Conservation (phyloP, 1,140 invertebrate genomes). For the Schlechtendalia chinensis region DNA sequence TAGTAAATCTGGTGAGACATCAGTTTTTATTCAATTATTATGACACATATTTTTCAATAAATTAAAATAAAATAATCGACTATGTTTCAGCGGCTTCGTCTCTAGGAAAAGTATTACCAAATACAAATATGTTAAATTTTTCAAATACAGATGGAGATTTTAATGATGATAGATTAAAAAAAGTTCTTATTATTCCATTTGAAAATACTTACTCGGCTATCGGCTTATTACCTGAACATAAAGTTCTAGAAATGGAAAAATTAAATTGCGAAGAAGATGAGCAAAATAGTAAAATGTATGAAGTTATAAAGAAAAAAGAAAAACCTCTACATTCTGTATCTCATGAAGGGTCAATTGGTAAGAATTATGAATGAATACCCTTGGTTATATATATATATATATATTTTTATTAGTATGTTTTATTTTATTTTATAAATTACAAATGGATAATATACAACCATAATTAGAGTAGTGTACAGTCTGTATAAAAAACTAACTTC, state of each 20-base stretch:
- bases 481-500: no score
- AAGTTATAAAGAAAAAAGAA: constrained; percentile 23
- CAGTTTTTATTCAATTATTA: not conserved
- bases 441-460: no score
- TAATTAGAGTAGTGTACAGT: no score
- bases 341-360: constrained; percentile 46
- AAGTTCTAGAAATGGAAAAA: constrained; percentile 41
- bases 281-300: constrained; percentile 32
- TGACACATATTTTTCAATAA: not conserved
- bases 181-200: constrained; percentile 42
- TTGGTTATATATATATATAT: no score
- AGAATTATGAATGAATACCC: not conserved
- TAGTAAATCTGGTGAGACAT: constrained; percentile 32
- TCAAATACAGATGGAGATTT: constrained; percentile 13
- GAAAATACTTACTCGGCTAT: not conserved
- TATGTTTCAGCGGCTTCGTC: constrained; percentile 35
- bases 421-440: no score
- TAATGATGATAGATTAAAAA: constrained; percentile 23
- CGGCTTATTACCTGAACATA: constrained; percentile 35
- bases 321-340: constrained; percentile 47
- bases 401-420: no score
- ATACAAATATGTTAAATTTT: constrained; percentile 41
- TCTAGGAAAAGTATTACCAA: constrained; percentile 39
- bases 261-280: constrained; percentile 13
- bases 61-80: not conserved